These are phyloP conservation scores for Cheilosia impressa DNA, from an alignment of 2,888 invertebrate species.

Conservation along the genomic window DNA sequence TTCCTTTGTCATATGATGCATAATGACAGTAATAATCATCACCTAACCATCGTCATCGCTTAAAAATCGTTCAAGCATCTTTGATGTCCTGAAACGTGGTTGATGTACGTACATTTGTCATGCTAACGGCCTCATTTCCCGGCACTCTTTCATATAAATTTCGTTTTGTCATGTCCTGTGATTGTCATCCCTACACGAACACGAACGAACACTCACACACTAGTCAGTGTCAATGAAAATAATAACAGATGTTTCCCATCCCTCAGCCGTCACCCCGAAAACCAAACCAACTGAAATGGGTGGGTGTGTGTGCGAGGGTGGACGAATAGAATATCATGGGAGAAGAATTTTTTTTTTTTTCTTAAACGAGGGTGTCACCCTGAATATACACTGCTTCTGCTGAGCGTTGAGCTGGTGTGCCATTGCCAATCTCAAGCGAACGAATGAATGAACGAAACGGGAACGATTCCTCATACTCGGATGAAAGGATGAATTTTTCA, in stretches of 20 bases:
- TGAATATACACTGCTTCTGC: no score
- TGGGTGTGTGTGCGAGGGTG: not conserved
- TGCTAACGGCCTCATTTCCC: conserved; percentile 1
- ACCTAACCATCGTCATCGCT: conserved; percentile 40
- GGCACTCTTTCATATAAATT: conserved; percentile 24
- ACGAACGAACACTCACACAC: not conserved
- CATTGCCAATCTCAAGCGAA: conserved; percentile 14
- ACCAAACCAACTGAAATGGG: no score
- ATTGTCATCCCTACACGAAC: conserved; percentile 24
- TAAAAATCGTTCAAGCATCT: conserved; percentile 46
- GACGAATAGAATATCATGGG: not conserved
- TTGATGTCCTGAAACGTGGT: conserved; percentile 25
- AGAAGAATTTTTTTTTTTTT: conserved; percentile 13
- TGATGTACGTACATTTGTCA: conserved; percentile 23
- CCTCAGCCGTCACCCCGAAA: not conserved
- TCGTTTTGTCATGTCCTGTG: conserved; percentile 58
- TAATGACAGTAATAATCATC: conserved; percentile 60
- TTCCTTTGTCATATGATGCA: conserved; percentile 4
- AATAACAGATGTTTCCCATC: conserved; percentile 50
- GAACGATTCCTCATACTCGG: conserved; percentile 43
- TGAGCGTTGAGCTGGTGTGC: not conserved
- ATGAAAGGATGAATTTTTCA: conserved; percentile 68
- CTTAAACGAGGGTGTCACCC: conserved; percentile 47
- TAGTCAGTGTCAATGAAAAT: conserved; percentile 24
- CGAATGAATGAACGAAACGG: not conserved